These are phyloP conservation scores for Cyprinella venusta DNA, from an alignment of 2,797 vertebrate species.

Conservation along the genomic window DNA sequence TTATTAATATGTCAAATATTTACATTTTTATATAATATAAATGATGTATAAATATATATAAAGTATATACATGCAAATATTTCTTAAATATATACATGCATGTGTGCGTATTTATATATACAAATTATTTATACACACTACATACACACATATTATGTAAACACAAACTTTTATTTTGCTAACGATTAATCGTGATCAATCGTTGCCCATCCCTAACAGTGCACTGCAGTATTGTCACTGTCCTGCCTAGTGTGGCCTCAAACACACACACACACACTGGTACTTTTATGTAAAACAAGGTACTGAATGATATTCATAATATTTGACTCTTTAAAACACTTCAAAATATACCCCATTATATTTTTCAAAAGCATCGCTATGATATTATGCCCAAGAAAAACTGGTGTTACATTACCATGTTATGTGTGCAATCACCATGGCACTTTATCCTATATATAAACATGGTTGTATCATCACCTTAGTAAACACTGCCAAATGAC, in stretches of 20 bases:
- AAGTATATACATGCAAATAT: no score
- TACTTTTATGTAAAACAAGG: not conserved
- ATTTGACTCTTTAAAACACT: not conserved
- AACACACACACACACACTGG: not conserved
- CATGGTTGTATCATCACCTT: not conserved
- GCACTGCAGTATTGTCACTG: slow-evolving; percentile 20
- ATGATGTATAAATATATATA: no score
- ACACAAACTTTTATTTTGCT: no score
- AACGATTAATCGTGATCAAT: no score
- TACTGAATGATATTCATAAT: not conserved
- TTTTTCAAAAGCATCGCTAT: not conserved
- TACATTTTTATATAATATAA: no score
- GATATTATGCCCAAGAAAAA: not conserved
- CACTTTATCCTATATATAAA: not conserved
- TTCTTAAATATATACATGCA: no score
- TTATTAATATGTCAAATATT: no score
- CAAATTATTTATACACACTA: no score
- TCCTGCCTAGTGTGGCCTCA: slow-evolving; percentile 9
- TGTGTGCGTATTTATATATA: no score
- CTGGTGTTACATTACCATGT: not conserved
- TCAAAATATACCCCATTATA: not conserved
- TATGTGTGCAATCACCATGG: not conserved
- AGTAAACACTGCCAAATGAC: not conserved
- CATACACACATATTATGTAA: no score
- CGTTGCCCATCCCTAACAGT: no score